Base-by-base conservation (phyloP, 2,797 vertebrate species). In the Betta splendens region DNA sequence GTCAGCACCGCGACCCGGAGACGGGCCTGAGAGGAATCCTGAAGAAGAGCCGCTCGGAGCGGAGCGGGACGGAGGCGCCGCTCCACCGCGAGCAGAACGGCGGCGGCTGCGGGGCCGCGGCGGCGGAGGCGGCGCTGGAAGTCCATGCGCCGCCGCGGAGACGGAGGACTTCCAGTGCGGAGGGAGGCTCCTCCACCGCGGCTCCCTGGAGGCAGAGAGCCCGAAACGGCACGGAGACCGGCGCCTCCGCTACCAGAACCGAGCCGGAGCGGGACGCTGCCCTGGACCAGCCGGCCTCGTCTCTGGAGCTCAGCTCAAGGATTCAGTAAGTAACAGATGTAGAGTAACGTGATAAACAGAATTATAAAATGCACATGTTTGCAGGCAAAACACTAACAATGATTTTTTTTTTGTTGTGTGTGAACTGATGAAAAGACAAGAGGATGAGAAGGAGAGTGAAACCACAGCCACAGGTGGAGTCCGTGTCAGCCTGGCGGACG, bases 191-290 rank as follows among this genome's bases (percentile, higher is more conserved):
- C n/a, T n/a, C n/a, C n/a, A n/a, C n/a, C n/a, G n/a, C n/a, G n/a
- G n/a, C n/a, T n/a, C n/a, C n/a, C n/a, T n/a, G n/a, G 87, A 89
- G 90, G 59, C 90, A 91, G 69, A 89, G 87, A 47, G 67, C 49
- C 28, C 77, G 80, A 23, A 53, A 39, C 76, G 60, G 85, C 39
- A 88, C 81, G 69, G 89, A 92, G 61, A 88, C 88, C 5, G 69
- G 65, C 1, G 64, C 44, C 36, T 75, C 59, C 12, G 54, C 65
- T n/a, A 0, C 79, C 83, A 0, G 72, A 59, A 35, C 20, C 28
- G 18, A 7, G 1, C n/a, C 77, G 5, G 80, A 85, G 36, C 71
- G 17, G 51, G 69, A 69, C 0, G 13, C 35, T 50, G 33, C 7
- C 12, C 59, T 64, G 50, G 69, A 75, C 7, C 52, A 64, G 32